Base-by-base conservation (phyloP, 2,113 vertebrate genomes). In the Sturnus vulgaris region DNA sequence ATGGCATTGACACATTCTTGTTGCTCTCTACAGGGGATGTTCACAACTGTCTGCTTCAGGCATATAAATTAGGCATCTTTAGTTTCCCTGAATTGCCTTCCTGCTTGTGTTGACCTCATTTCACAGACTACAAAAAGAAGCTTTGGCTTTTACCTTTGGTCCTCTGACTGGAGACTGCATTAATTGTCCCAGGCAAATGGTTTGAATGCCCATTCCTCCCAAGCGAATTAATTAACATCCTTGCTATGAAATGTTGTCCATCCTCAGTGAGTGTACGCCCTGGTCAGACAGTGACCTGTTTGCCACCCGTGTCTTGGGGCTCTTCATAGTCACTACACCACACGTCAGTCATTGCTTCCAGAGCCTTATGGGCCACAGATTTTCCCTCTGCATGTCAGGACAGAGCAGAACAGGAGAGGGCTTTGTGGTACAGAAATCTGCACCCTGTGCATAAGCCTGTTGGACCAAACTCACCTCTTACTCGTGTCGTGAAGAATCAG, bases 41-140 rank as follows among this genome's bases (percentile, higher is more conserved):
- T 94, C 86, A 92, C 68, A 90, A 90, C 86, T 92, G 68, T 88
- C 86, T 95, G 69, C 47, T 86, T 92, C 80, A 93, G 60, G 72
- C 82, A 86, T 93, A 90, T 78, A 83, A 95, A 96, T 93, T 64
- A 94, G 69, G 72, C 30, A 52, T 77, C 33, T 92, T 86, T 63
- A 83, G 59, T 63, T 94, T 86, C 39, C 71, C 33, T 88, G 82
- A 73, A 77, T 60, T 93, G 24, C 52, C 18, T 86, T 88, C 50
- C 85, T 94, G 11, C 21, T 92, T 93, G 39, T 14, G 17, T 59
- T 92, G 90, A 63, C 68, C 60, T 96, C 46, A 80, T 86, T 96
- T 78, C 76, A 70, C 35, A 81, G 60, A 44, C 27, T 81, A 27
- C 1, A 2, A 47, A 83, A 83, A 57, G 27, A 50, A 90, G 12